Conservation (phyloP, 1,140 invertebrate genomes). For the Diabrotica undecimpunctata region DNA sequence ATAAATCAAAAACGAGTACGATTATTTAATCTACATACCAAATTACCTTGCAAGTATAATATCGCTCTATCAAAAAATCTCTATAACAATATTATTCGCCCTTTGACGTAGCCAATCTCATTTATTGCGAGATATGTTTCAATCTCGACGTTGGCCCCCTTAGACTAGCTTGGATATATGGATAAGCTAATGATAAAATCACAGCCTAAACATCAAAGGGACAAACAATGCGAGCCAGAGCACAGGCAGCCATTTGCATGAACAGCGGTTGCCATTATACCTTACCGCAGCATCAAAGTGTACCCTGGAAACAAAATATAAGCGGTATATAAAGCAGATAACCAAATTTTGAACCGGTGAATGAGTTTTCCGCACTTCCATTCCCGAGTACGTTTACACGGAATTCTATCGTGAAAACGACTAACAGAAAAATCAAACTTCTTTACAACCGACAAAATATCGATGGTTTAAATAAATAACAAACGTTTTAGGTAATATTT, state of each 20-base stretch:
- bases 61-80: slow-evolving; percentile 25
- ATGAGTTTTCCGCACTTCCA: slow-evolving; percentile 30
- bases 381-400: background rate
- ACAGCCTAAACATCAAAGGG: slow-evolving; percentile 26
- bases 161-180: slow-evolving; percentile 16
- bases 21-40: slow-evolving; percentile 6
- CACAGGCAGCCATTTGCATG: slow-evolving; percentile 38
- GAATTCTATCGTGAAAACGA: too few species aligned
- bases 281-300: slow-evolving; percentile 33
- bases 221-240: slow-evolving; percentile 29
- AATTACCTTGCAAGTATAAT: slow-evolving; percentile 5
- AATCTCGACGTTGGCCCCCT: slow-evolving; percentile 16
- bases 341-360: slow-evolving; percentile 37
- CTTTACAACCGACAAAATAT: too few species aligned
- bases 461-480: too few species aligned
- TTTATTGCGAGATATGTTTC: slow-evolving; percentile 25
- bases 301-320: slow-evolving; percentile 33
- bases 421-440: too few species aligned
- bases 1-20: background rate
- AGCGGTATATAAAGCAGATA: slow-evolving; percentile 27
- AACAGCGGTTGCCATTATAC: slow-evolving; percentile 39
- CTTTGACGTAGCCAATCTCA: slow-evolving; percentile 25
- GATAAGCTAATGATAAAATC: slow-evolving; percentile 11
- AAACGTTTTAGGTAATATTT: too few species aligned
- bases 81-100: slow-evolving; percentile 23